phyloP scores from a whole-genome alignment of 2,888 invertebrate genomes.

The Deroplatys truncata region DNA sequence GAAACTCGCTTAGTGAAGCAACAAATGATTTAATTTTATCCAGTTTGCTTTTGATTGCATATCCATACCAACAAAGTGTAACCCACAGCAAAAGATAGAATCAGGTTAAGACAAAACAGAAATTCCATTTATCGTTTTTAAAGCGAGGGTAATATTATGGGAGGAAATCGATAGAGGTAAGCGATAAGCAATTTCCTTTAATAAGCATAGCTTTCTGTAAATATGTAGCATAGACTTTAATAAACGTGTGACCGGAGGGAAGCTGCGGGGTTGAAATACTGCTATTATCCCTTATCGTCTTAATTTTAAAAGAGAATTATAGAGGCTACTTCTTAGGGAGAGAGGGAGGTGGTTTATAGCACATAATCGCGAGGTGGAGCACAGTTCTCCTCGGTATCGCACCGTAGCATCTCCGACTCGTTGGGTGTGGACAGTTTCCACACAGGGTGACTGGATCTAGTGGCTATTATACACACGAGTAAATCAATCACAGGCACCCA shows the following conservation, averaged over 20 bases:
- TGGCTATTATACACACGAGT: no score
- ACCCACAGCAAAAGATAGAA: background rate
- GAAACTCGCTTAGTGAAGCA: no score
- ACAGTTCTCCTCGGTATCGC: background rate
- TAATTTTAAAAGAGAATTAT: background rate
- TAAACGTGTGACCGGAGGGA: background rate
- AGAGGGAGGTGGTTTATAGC: background rate
- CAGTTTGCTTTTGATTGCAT: background rate
- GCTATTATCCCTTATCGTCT: background rate
- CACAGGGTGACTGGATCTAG: background rate
- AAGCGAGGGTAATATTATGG: background rate
- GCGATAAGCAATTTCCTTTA: background rate
- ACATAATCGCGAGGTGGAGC: background rate
- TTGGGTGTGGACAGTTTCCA: background rate
- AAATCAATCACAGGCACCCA: no score
- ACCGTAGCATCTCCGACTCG: background rate
- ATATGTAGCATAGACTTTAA: background rate
- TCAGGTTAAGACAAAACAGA: background rate
- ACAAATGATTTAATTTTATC: background rate
- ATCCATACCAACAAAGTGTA: background rate
- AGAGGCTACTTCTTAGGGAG: background rate
- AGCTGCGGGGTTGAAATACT: background rate
- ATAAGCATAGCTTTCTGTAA: background rate
- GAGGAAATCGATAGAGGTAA: background rate
- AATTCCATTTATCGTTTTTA: background rate